Conservation (phyloP, 2,888 invertebrate genomes). For the Polydrusus pterygomalis region DNA sequence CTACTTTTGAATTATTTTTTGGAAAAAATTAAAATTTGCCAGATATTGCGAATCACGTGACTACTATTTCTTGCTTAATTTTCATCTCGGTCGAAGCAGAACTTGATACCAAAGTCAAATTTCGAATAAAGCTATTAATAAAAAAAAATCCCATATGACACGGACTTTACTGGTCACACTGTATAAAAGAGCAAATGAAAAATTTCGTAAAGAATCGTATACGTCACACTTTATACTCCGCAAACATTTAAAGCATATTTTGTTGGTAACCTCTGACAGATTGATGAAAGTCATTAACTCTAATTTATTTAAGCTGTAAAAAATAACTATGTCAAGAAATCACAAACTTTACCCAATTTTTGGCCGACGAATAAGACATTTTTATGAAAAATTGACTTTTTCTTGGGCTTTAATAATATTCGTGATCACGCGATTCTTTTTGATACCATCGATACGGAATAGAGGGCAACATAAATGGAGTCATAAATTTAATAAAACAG, state of each 20-base stretch:
- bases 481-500: conserved; percentile 49
- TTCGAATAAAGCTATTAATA: too few species aligned
- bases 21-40: too few species aligned
- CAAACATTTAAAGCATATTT: neutral
- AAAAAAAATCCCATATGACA: too few species aligned
- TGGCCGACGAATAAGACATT: conserved; percentile 51
- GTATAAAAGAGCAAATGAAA: too few species aligned
- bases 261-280: conserved; percentile 8
- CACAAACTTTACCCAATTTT: conserved; percentile 48
- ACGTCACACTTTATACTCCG: neutral
- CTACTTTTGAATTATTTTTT: too few species aligned
- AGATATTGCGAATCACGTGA: too few species aligned
- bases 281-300: conserved; percentile 40
- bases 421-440: conserved; percentile 48
- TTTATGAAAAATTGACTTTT: conserved; percentile 53
- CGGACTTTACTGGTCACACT: too few species aligned
- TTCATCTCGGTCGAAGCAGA: too few species aligned
- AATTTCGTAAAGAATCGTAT: neutral
- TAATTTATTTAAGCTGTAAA: conserved; percentile 34
- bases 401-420: conserved; percentile 44
- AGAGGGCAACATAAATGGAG: conserved; percentile 43
- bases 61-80: too few species aligned
- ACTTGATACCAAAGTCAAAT: too few species aligned
- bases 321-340: conserved; percentile 49
- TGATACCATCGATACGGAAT: conserved; percentile 50